phyloP scores from a whole-genome alignment of 2,113 vertebrate genomes.

The Oostethus manadensis region DNA sequence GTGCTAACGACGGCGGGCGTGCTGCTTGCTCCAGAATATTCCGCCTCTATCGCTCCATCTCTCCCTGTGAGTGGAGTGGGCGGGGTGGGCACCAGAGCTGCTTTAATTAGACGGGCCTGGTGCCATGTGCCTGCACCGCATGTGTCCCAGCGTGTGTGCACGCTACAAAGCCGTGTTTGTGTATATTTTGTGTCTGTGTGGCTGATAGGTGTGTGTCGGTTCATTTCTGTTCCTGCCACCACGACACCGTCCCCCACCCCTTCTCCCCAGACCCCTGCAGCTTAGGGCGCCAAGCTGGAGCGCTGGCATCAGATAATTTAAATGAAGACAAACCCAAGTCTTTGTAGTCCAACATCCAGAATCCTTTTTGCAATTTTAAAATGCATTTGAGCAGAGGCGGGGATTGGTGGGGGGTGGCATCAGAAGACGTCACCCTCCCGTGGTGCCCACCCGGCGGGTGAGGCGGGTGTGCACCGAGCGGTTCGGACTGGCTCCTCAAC shows the following conservation, averaged over 20 bases:
- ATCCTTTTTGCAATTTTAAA: conserved; percentile 60
- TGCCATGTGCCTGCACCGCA: conserved; percentile 58
- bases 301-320: conserved; percentile 52
- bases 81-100: conserved; percentile 64
- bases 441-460: conserved; percentile 42
- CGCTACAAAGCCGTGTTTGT: not conserved
- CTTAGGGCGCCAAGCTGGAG: conserved; percentile 15
- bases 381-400: conserved; percentile 52
- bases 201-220: too few species aligned
- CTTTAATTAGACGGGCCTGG: conserved; percentile 70
- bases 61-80: conserved; percentile 46
- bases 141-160: conserved; percentile 36
- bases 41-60: conserved; percentile 32
- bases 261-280: not conserved
- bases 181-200: not conserved
- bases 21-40: not conserved
- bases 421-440: conserved; percentile 57
- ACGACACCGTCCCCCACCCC: not conserved
- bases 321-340: conserved; percentile 52
- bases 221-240: not conserved
- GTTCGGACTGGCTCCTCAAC: conserved; percentile 40
- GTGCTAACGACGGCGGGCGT: not conserved
- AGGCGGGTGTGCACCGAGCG: conserved; percentile 21
- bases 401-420: conserved; percentile 33
- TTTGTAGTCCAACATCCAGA: conserved; percentile 51